These are phyloP conservation scores for Heloderma charlesbogerti DNA, from an alignment of 2,113 vertebrate genomes.

Conservation along the genomic window DNA sequence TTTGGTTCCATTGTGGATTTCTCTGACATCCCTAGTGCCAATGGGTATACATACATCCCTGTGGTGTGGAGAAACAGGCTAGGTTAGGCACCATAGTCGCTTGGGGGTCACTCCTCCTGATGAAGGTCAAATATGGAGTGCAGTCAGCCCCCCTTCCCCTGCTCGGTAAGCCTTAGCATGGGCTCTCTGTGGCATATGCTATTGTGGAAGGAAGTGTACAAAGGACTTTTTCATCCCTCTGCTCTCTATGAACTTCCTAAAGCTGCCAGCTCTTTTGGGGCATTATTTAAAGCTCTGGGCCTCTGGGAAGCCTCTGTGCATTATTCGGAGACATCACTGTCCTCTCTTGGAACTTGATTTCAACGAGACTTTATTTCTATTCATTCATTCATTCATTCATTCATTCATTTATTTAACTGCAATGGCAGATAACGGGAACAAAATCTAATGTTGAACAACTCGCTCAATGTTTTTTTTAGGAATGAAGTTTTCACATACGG, in stretches of 20 bases:
- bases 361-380: conserved; percentile 3
- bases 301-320: conserved; percentile 21
- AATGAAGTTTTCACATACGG: not conserved
- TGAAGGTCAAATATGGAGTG: not conserved
- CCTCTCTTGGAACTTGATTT: conserved; percentile 43
- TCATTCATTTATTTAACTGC: conserved; percentile 1
- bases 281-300: conserved; percentile 21
- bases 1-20: too few species aligned
- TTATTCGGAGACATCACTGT: conserved; percentile 30
- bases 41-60: not conserved
- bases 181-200: conserved; percentile 32
- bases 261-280: conserved; percentile 19
- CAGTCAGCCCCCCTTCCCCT: not conserved
- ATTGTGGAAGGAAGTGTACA: not conserved
- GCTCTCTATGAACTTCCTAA: conserved; percentile 26
- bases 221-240: conserved; percentile 10
- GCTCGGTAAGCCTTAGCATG: not conserved
- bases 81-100: not conserved
- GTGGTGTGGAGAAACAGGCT: not conserved
- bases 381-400: conserved; percentile 40
- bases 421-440: conserved; percentile 2
- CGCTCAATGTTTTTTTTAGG: not conserved
- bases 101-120: too few species aligned
- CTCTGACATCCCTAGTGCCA: too few species aligned
- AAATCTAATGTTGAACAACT: conserved; percentile 1